Percentiles rank a stretch among this genome's conserved stretches.
Evolutionary conservation across 2,113 vertebrate species (phyloP).

Genomic region (Lepisosteus osseus): DNA sequence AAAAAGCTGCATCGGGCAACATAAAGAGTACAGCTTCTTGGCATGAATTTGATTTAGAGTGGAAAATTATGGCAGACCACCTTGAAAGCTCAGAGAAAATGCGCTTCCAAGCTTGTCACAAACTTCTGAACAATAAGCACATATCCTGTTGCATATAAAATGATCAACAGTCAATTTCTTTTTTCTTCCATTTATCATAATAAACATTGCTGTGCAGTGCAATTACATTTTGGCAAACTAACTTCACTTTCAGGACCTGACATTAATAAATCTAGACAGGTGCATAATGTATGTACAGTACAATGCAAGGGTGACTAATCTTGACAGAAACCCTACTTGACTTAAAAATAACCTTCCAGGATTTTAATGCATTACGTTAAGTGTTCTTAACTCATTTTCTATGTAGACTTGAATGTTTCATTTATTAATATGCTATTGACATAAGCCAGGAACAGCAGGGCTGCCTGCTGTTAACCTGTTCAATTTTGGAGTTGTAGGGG

Average conservation of each 20-base stretch:
- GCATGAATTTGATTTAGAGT: slow-evolving; percentile 40
- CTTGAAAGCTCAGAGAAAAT: slow-evolving; percentile 49
- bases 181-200: neutral
- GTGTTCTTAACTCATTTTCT: neutral
- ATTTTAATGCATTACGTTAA: too few relatives aligned
- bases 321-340: slow-evolving; percentile 5
- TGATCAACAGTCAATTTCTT: slow-evolving; percentile 23
- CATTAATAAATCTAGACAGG: slow-evolving; percentile 22
- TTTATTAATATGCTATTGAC: neutral
- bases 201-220: neutral
- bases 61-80: slow-evolving; percentile 47
- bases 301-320: slow-evolving; percentile 3
- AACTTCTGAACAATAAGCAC: slow-evolving; percentile 40
- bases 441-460: too few relatives aligned
- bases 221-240: slow-evolving; percentile 7
- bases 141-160: slow-evolving; percentile 28
- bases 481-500: neutral
- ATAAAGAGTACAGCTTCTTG: slow-evolving; percentile 25
- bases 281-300: slow-evolving; percentile 14
- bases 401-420: neutral
- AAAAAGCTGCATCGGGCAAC: slow-evolving; percentile 40
- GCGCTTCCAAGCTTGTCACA: slow-evolving; percentile 44
- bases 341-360: neutral
- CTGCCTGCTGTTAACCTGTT: neutral
- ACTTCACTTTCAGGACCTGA: slow-evolving; percentile 18